A percentile compares a stretch with the other conserved stretches of the same genome.
These are phyloP conservation scores for Liodrosophila aerea DNA, from an alignment of 2,888 invertebrate species.

Conservation along the genomic window DNA sequence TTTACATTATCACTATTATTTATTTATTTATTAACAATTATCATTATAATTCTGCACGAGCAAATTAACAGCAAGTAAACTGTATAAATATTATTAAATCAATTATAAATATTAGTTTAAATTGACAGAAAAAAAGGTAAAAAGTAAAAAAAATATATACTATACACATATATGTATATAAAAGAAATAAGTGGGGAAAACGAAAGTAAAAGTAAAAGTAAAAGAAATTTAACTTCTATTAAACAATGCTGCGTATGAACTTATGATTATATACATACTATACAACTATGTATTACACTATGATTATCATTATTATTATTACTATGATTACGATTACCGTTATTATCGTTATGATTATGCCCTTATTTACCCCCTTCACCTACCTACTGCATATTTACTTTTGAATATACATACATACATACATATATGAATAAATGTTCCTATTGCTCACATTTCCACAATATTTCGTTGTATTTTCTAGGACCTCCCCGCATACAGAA, in stretches of 20 bases:
- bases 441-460: constrained; percentile 26
- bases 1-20: constrained; percentile 5
- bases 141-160: constrained; percentile 4
- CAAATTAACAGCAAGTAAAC: constrained; percentile 41
- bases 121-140: constrained; percentile 2
- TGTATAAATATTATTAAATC: constrained; percentile 56
- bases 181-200: neutral
- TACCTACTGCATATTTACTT: too few relatives aligned
- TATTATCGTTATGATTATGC: constrained; percentile 30
- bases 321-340: constrained; percentile 5
- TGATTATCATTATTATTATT: constrained; percentile 31
- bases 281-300: constrained; percentile 54
- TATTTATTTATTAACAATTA: neutral
- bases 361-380: constrained; percentile 7
- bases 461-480: constrained; percentile 5
- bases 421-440: constrained; percentile 29
- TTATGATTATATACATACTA: constrained; percentile 79
- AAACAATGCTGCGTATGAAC: constrained; percentile 80
- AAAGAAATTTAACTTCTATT: constrained; percentile 58
- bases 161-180: neutral
- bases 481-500: constrained; percentile 1
- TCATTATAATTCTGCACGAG: constrained; percentile 26
- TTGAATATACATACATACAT: neutral
- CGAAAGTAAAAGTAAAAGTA: neutral
- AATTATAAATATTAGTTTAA: constrained; percentile 53